These are phyloP conservation scores for Lathronympha strigana DNA, from an alignment of 2,888 invertebrate genomes.

Conservation along the genomic window DNA sequence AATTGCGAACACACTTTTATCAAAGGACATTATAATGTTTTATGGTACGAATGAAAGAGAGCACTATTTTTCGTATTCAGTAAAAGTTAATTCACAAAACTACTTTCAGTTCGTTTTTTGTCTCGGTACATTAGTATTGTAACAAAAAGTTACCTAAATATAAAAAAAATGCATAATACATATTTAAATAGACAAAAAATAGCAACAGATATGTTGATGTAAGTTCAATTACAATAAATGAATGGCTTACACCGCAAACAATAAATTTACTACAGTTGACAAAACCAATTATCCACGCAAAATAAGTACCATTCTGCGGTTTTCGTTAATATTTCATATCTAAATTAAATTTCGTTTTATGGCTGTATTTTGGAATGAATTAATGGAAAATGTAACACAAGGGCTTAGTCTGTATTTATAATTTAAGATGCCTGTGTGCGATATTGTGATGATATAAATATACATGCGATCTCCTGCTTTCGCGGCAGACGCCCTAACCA, in stretches of 20 bases:
- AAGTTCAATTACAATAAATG: neutral
- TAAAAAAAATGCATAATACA: neutral
- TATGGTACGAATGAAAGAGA: too few relatives aligned
- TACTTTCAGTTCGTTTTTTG: too few relatives aligned
- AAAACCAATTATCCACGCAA: constrained; percentile 1
- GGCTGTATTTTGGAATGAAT: neutral
- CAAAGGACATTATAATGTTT: too few relatives aligned
- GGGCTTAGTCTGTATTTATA: neutral
- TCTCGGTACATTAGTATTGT: too few relatives aligned
- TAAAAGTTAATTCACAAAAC: too few relatives aligned
- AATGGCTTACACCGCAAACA: neutral
- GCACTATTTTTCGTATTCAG: too few relatives aligned
- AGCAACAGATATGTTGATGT: too few relatives aligned
- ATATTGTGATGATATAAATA: too few relatives aligned
- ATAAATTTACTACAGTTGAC: constrained; percentile 3
- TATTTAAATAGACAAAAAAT: neutral
- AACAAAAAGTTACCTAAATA: too few relatives aligned
- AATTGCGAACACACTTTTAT: too few relatives aligned
- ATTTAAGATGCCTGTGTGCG: neutral
- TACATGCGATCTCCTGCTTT: too few relatives aligned
- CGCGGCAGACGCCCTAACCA: too few relatives aligned
- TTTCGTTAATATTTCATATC: neutral
- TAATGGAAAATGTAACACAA: neutral
- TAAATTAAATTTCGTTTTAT: neutral
- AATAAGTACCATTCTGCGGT: neutral